These are phyloP conservation scores for Oxyruncus cristatus DNA, from an alignment of 2,113 vertebrate genomes.

Conservation along the genomic window DNA sequence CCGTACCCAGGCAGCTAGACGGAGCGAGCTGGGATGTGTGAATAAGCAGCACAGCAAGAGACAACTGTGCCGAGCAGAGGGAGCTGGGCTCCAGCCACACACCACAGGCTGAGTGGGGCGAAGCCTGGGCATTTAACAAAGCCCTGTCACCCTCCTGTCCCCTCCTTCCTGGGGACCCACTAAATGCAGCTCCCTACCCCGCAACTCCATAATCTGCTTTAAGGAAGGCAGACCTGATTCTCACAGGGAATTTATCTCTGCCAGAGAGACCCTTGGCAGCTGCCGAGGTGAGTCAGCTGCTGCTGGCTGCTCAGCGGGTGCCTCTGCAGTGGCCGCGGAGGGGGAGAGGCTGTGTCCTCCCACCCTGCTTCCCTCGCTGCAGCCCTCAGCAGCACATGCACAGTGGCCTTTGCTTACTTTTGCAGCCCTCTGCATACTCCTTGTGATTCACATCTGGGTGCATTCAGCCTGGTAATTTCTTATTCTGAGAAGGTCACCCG, in stretches of 20 bases:
- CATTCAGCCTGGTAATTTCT: neutral
- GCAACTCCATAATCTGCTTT: neutral
- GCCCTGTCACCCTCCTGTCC: neutral
- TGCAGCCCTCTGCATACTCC: neutral
- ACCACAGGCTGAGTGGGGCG: neutral
- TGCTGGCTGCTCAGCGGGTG: neutral
- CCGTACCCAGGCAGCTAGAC: constrained; percentile 22
- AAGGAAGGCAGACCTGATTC: neutral
- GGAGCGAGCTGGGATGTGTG: constrained; percentile 26
- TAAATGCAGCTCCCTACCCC: neutral
- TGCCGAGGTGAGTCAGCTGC: neutral
- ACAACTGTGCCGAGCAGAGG: neutral
- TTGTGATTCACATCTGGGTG: constrained; percentile 47
- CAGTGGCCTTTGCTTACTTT: neutral
- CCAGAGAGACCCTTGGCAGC: neutral
- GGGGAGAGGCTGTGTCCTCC: neutral
- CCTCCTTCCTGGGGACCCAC: neutral
- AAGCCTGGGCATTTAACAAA: neutral
- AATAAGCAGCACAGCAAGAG: constrained; percentile 38
- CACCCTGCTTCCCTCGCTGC: neutral
- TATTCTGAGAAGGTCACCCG: constrained; percentile 26
- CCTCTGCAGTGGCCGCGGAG: neutral
- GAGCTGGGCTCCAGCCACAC: neutral
- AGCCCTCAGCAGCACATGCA: neutral
- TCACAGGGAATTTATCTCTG: neutral